Base-by-base conservation (phyloP, 2,113 vertebrate species). In the Synodontis membranacea region DNA sequence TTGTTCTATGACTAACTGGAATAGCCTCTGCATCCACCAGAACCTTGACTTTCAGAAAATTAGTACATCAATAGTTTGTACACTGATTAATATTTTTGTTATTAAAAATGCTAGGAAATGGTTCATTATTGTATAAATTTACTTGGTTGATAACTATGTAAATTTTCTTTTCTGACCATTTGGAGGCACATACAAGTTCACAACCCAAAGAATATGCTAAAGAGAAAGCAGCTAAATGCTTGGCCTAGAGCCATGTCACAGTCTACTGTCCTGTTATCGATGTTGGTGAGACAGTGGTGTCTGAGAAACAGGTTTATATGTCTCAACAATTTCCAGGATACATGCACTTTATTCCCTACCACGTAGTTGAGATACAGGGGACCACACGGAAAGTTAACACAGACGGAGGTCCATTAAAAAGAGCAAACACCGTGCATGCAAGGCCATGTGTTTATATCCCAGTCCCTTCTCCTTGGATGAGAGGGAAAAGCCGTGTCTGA, bases 301-400 rank as follows among this genome's bases (percentile, higher is more conserved):
- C 19, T 85, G 21, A 66, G 44, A 64, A 58, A 79, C 15, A 1
- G 75, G 0, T 39, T 79, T 21, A 28, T 19, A n/a, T 52, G 74
- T 15, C 4, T 15, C 46, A 87, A 72, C 23, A 84, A 88, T 42
- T 84, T 70, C n/a, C 72, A 88, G n/a, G 62, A 84, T 58, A 50
- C 74, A 10, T 37, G 19, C 11, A 78, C 39, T 12, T 76, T 48
- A 44, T 79, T 10, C 11, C 46, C 17, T 80, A 66, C 31, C 11
- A 23, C 1, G 28, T 79, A 25, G 5, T 54, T 7, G 58, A 86
- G 9, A 37, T 68, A 7, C 84, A 64, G 39, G 44, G 56, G 28
- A 79, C 68, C 23, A 79, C 34, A 2, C 52, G 56, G 44, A 54
- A 60, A 23, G 72, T 80, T 37, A 48, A 23, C 50, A 15, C 19